Conservation (phyloP, 2,888 invertebrate species). For the Pteria penguin region DNA sequence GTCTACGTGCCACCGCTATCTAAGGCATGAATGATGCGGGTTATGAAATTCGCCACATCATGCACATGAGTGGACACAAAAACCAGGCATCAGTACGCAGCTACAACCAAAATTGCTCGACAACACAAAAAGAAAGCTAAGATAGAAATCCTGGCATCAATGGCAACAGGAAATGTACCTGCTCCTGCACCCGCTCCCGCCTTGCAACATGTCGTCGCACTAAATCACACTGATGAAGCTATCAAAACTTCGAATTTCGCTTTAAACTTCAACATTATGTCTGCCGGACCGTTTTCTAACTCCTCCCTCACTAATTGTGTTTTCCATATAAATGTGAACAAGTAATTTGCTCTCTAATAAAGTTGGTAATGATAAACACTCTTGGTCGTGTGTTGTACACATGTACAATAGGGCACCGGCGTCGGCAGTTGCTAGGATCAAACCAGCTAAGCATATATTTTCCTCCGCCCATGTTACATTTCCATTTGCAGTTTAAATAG, state of each 20-base stretch:
- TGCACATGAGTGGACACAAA: constrained; percentile 2
- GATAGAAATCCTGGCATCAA: not conserved
- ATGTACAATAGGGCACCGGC: not conserved
- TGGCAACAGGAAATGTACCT: not conserved
- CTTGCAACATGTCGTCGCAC: not conserved
- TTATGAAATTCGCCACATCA: constrained; percentile 18
- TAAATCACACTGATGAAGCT: not conserved
- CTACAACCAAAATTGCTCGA: constrained; percentile 24
- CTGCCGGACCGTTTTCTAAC: not conserved
- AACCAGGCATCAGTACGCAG: constrained; percentile 6
- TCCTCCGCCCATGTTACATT: not conserved
- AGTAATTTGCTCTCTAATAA: not conserved
- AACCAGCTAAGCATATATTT: not conserved
- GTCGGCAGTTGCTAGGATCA: not conserved
- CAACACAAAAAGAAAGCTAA: constrained; percentile 1
- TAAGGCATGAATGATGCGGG: constrained; percentile 20
- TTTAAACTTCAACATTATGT: not conserved
- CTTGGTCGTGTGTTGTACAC: not conserved
- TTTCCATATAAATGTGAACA: not conserved
- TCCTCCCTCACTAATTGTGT: not conserved
- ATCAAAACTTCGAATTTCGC: too few species aligned
- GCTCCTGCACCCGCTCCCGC: not conserved
- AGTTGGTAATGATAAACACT: not conserved
- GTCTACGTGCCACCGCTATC: constrained; percentile 8
- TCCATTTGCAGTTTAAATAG: not conserved